These are phyloP conservation scores for Neodontobutis hainanensis DNA, from an alignment of 2,113 vertebrate genomes.

Conservation along the genomic window DNA sequence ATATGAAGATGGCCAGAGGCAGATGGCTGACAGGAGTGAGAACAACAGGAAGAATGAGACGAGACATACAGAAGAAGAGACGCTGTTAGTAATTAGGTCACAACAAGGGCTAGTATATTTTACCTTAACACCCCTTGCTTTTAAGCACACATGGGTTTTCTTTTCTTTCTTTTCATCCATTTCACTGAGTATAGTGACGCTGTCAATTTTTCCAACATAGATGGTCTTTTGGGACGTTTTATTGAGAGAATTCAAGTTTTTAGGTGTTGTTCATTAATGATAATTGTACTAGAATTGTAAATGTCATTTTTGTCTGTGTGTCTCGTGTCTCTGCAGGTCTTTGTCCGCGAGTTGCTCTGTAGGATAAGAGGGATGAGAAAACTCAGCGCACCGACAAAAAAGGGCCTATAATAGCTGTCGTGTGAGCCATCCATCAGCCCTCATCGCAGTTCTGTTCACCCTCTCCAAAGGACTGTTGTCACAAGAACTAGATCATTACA, in stretches of 20 bases:
- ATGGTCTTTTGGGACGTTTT: too few species aligned
- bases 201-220: too few species aligned
- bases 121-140: not conserved
- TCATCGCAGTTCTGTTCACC: slow-evolving; percentile 52
- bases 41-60: slow-evolving; percentile 14
- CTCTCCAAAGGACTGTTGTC: slow-evolving; percentile 46
- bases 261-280: too few species aligned
- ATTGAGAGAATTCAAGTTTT: too few species aligned
- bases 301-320: slow-evolving; percentile 1
- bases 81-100: slow-evolving; percentile 48
- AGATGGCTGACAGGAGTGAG: slow-evolving; percentile 16
- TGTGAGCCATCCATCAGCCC: slow-evolving; percentile 34
- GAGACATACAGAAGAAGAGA: slow-evolving; percentile 8
- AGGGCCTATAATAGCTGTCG: slow-evolving; percentile 85
- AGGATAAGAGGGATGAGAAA: slow-evolving; percentile 98
- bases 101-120: slow-evolving; percentile 23
- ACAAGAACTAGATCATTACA: slow-evolving; percentile 29
- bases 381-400: slow-evolving; percentile 93
- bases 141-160: too few species aligned
- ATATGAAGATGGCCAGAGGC: slow-evolving; percentile 18
- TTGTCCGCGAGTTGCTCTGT: slow-evolving; percentile 92
- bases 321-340: slow-evolving; percentile 78
- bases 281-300: too few species aligned
- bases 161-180: not conserved
- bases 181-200: not conserved